Base-by-base conservation (phyloP, 30 jellyfish, hydroid and myxozoan genomes). In the Morbakka virulenta region DNA sequence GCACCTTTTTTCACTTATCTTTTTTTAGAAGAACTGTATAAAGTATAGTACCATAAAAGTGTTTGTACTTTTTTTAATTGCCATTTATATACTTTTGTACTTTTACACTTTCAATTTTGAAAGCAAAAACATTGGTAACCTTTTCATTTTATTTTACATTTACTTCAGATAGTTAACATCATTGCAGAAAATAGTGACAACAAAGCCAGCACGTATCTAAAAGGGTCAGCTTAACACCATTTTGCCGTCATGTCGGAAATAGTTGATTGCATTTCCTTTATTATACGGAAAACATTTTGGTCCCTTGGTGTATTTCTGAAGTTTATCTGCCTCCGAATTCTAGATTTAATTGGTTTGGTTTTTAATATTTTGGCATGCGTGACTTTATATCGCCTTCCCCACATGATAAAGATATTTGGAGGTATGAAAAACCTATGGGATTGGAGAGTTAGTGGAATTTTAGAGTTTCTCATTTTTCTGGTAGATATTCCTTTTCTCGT, bases 211-310 rank as follows among this genome's bases (percentile, higher is more conserved):
- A n/a, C n/a, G n/a, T n/a, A n/a, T n/a, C n/a, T n/a, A n/a, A n/a
- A n/a, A n/a, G n/a, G n/a, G n/a, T n/a, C n/a, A n/a, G n/a, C n/a
- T n/a, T n/a, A n/a, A n/a, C n/a, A n/a, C n/a, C n/a, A n/a, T n/a
- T n/a, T n/a, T n/a, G n/a, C n/a, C 77, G 49, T 13, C 32, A 90
- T 90, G 97, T 83, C 97, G 12, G 97, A 90, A 73, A 78, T 90
- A 28, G 80, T 90, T 2, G 97, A 90, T 50, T 90, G 94, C 36
- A 90, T 90, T 9, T 81, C 96, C 0, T 90, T 80, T 74, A 70
- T 90, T 34, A 90, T 84, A 13, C 85, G 83, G 24, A 90, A 90
- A 76, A 76, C 94, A 35, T 83, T 83, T 71, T 90, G 85, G 87
- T 52, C 97, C 13, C 72, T 83, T 2, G 69, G 79, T 35, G 72